Percentiles rank a stretch among this genome's conserved stretches.
Conservation (phyloP, 2,113 vertebrate species). For the Daubentonia madagascariensis region DNA sequence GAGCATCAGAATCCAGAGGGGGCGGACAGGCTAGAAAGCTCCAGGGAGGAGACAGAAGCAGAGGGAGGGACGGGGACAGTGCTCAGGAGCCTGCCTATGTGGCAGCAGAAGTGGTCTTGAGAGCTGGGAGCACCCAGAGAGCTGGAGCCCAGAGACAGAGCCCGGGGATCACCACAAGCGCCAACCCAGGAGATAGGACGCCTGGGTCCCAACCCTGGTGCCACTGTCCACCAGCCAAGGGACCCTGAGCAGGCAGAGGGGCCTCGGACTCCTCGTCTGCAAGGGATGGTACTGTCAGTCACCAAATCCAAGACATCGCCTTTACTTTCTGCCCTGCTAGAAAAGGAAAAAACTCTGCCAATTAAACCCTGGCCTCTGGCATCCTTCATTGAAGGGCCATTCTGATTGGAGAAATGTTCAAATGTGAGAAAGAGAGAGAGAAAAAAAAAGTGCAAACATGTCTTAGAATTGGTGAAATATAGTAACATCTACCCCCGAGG, state of each 20-base stretch:
- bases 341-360: neutral
- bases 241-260: neutral
- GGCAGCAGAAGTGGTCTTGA: neutral
- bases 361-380: neutral
- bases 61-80: neutral
- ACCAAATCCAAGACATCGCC: too few relatives aligned
- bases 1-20: neutral
- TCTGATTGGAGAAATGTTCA: neutral
- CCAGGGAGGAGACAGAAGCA: neutral
- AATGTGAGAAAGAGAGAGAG: accelerated
- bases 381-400: accelerated
- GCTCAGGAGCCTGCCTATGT: neutral
- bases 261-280: neutral
- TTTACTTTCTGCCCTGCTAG: neutral
- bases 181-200: accelerated
- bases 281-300: neutral
- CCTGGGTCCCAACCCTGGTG: neutral
- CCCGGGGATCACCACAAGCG: neutral
- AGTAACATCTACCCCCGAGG: neutral
- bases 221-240: neutral
- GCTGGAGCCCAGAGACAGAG: neutral
- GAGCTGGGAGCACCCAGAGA: neutral
- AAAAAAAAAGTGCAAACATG: neutral
- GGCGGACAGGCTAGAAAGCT: neutral
- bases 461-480: neutral